Conservation (phyloP, 2,888 invertebrate species). For the Corbicula japonica region DNA sequence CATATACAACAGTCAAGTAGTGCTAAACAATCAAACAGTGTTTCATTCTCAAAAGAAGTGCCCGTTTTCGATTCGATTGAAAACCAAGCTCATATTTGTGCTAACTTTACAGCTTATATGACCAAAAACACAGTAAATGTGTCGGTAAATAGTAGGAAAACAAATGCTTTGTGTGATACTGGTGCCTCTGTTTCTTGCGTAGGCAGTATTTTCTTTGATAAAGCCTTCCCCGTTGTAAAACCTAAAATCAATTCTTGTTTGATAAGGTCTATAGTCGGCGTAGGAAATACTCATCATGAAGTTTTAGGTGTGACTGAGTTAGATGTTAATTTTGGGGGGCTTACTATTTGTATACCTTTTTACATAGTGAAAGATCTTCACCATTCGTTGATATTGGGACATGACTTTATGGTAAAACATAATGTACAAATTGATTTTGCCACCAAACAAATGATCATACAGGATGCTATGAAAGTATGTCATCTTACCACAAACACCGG, state of each 20-base stretch:
- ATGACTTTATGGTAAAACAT: constrained; percentile 24
- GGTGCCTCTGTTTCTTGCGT: constrained; percentile 41
- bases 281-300: constrained; percentile 39
- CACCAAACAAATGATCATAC: constrained; percentile 18
- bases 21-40: no score
- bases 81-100: constrained; percentile 32
- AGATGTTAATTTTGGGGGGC: constrained; percentile 19
- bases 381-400: constrained; percentile 18
- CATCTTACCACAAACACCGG: constrained; percentile 23
- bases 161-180: constrained; percentile 39
- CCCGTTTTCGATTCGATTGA: no score
- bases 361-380: constrained; percentile 28
- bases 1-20: no score
- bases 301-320: constrained; percentile 17
- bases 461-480: constrained; percentile 24
- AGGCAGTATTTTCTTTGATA: constrained; percentile 28
- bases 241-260: constrained; percentile 11
- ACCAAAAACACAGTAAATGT: constrained; percentile 37
- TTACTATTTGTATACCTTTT: constrained; percentile 8
- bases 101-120: constrained; percentile 48
- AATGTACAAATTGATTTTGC: constrained; percentile 20
- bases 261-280: constrained; percentile 23
- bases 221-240: constrained; percentile 9
- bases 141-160: constrained; percentile 19
- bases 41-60: no score